A percentile compares a stretch with the other conserved stretches of the same genome.
These are phyloP conservation scores for Anser brachyrhynchus DNA, from an alignment of 2,113 vertebrate species.

Conservation along the genomic window DNA sequence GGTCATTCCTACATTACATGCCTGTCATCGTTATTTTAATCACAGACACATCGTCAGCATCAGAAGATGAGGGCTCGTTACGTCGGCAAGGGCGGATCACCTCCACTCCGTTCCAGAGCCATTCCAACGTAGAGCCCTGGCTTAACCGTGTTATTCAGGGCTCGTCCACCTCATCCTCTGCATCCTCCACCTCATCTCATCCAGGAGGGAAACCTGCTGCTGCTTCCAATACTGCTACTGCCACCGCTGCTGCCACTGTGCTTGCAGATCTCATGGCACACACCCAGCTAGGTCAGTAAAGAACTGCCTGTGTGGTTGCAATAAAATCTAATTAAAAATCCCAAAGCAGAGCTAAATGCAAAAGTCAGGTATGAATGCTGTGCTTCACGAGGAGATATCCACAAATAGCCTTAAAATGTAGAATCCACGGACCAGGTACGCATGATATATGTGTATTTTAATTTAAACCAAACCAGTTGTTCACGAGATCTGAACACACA, in stretches of 20 bases:
- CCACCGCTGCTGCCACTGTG: constrained; percentile 80
- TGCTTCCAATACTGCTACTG: constrained; percentile 76
- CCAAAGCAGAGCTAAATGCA: neutral
- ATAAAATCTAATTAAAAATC: neutral
- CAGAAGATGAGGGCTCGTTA: constrained; percentile 96
- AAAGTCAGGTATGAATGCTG: neutral
- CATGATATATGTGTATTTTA: neutral
- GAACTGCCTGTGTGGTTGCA: constrained; percentile 20
- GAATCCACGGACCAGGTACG: constrained; percentile 31
- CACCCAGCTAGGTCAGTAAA: constrained; percentile 92
- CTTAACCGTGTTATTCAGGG: constrained; percentile 93
- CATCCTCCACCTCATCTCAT: constrained; percentile 97
- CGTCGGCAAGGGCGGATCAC: constrained; percentile 88
- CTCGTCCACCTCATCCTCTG: constrained; percentile 97
- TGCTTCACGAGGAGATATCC: neutral
- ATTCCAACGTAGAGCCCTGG: constrained; percentile 91
- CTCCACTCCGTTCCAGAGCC: constrained; percentile 87
- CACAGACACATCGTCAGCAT: constrained; percentile 98
- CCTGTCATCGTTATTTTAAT: constrained; percentile 79
- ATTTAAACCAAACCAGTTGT: neutral
- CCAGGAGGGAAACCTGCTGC: constrained; percentile 88
- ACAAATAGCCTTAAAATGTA: neutral
- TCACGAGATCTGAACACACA: neutral
- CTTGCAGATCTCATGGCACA: constrained; percentile 91
- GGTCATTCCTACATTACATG: constrained; percentile 55